Percentiles rank a stretch among this genome's conserved stretches.
Conservation (phyloP, 1,140 invertebrate genomes). For the Euura saliciscinereae region DNA sequence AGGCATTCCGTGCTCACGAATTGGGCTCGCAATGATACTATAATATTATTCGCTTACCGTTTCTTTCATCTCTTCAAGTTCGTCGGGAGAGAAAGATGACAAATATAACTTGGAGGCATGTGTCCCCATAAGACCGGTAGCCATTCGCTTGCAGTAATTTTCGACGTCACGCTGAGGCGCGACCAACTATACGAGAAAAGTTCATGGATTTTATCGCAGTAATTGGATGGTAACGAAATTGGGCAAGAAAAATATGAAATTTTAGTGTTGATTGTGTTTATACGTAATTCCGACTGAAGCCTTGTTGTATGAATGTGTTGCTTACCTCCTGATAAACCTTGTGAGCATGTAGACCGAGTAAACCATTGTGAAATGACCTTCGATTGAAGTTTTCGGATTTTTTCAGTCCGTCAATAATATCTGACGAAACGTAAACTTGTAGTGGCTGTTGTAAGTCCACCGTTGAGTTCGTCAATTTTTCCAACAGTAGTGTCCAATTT, state of each 20-base stretch:
- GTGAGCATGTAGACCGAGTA: conserved; percentile 38
- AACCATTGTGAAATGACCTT: conserved; percentile 30
- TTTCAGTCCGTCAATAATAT: conserved; percentile 23
- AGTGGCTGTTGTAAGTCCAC: conserved; percentile 2
- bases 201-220: not conserved
- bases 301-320: too few relatives aligned
- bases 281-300: too few relatives aligned
- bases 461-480: not conserved
- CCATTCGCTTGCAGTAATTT: conserved; percentile 35
- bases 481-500: conserved; percentile 33
- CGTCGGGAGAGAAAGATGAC: conserved; percentile 33
- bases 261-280: too few relatives aligned
- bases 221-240: too few relatives aligned
- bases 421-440: conserved; percentile 34
- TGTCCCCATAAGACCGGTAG: conserved; percentile 27
- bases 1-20: too few relatives aligned
- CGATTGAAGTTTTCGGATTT: conserved; percentile 24
- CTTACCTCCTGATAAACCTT: conserved; percentile 39
- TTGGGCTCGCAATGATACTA: too few relatives aligned
- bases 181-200: conserved; percentile 26
- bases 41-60: conserved; percentile 25
- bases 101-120: conserved; percentile 43
- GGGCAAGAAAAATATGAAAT: too few relatives aligned
- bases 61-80: conserved; percentile 30
- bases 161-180: conserved; percentile 26